Evolutionary conservation across 2,888 invertebrate species (phyloP).

Genomic region (Drosophila antonietae): DNA sequence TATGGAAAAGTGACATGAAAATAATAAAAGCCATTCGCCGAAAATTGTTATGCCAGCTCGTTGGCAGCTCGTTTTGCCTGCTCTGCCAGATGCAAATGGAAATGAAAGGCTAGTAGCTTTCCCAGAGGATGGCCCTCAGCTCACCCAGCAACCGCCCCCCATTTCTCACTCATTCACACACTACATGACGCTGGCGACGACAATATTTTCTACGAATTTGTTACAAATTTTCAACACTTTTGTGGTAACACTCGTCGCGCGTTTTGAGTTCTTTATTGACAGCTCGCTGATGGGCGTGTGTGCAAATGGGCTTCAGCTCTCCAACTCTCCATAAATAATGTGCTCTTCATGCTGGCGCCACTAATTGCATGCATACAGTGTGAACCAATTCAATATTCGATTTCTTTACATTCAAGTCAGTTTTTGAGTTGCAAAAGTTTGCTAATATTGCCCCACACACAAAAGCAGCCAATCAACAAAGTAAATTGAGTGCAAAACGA

Average conservation of each 20-base stretch:
- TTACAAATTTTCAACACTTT: conserved; percentile 61
- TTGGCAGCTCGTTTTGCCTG: conserved; percentile 10
- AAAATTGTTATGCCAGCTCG: conserved; percentile 58
- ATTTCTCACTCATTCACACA: conserved; percentile 29
- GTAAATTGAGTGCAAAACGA: neutral
- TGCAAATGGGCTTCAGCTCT: neutral
- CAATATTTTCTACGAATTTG: conserved; percentile 50
- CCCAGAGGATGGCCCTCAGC: neutral
- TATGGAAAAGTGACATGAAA: conserved; percentile 68
- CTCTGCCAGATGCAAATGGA: conserved; percentile 27
- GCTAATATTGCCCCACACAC: neutral
- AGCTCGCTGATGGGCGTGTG: conserved; percentile 21
- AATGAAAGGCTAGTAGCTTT: conserved; percentile 8
- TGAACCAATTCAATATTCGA: neutral
- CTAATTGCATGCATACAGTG: conserved; percentile 1
- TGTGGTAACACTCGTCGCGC: conserved; percentile 50
- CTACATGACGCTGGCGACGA: conserved; percentile 38
- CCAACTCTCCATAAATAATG: neutral
- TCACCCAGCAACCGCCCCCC: neutral
- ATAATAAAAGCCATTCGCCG: conserved; percentile 59
- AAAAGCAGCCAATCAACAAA: neutral
- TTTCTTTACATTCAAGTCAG: neutral
- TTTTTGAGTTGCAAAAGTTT: neutral
- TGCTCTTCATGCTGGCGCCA: neutral
- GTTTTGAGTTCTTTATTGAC: conserved; percentile 52